Percentiles rank a stretch among this genome's conserved stretches.
phyloP scores from a whole-genome alignment of 2,888 invertebrate species.

The Drosophila sordidula region DNA sequence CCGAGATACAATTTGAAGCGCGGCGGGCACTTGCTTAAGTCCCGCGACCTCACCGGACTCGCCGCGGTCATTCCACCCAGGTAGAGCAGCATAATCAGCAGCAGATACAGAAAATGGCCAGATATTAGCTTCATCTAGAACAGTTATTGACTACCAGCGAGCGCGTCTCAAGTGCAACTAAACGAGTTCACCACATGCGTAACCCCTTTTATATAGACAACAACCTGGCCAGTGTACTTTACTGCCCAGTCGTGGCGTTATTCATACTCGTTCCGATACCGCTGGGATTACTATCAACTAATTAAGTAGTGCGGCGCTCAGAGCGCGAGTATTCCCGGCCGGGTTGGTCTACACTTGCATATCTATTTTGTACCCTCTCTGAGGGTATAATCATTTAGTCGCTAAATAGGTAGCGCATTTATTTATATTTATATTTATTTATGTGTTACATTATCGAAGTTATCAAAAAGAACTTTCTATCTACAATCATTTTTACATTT shows the following conservation, averaged over 20 bases:
- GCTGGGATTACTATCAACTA: slow-evolving; percentile 30
- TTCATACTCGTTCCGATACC: slow-evolving; percentile 20
- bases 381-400: not conserved
- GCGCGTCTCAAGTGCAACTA: slow-evolving; percentile 32
- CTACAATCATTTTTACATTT: too few species aligned
- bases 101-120: slow-evolving; percentile 13
- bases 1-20: slow-evolving; percentile 43
- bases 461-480: too few species aligned
- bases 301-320: slow-evolving; percentile 6
- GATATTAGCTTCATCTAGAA: slow-evolving; percentile 32
- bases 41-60: not conserved
- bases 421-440: not conserved
- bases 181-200: slow-evolving; percentile 11
- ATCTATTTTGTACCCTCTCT: not conserved
- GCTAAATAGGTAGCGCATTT: not conserved
- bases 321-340: slow-evolving; percentile 11
- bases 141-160: slow-evolving; percentile 2
- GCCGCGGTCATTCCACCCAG: slow-evolving; percentile 18
- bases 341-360: slow-evolving; percentile 1
- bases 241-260: slow-evolving; percentile 11
- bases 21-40: slow-evolving; percentile 21
- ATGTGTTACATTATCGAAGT: not conserved
- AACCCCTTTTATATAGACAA: slow-evolving; percentile 23
- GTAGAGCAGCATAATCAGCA: slow-evolving; percentile 26
- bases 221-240: not conserved